Evolutionary conservation across 2,113 vertebrate genomes (phyloP), one percentile per base, ranked within the genome.

Genomic region (Aspiorhynchus laticeps): DNA sequence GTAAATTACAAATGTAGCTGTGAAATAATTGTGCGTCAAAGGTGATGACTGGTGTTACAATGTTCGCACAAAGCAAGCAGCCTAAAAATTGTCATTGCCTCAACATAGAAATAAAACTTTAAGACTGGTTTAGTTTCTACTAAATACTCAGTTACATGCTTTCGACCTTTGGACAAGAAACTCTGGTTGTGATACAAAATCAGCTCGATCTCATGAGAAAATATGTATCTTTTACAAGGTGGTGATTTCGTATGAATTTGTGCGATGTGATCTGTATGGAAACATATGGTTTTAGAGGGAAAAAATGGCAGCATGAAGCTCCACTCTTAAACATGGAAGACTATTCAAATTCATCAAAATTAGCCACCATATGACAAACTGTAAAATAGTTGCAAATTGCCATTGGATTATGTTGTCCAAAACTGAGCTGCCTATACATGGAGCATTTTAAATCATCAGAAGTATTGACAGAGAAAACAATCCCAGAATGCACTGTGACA

Each of bases 71-170:
- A 14, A 81, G 24, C 14, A 41, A 28, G 41, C 59, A 63, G 59
- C 24, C 24, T 43, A n/a, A 21, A n/a, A 17, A 63, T 28, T 28
- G 36, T 67, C n/a, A 67, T 26, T 4, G 33, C 14, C 26, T 51
- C 9, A 5, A 17, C n/a, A 83, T 43, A 33, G 41, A 69, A 69
- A 83, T 83, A 83, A 33, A 69, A 83, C 19, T 51, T 83, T 51
- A 53, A 53, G 80, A 83, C 59, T 31, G 10, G 4, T 33, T 83
- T 71, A 69, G 63, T 21, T 9, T 10, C 61, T 33, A 33, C 10
- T 69, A 69, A 83, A 83, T 83, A 48, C 63, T 67, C 61, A 7
- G 19, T 67, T 33, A 33, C 3, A 48, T n/a, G n/a, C 38, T 69
- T 21, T 51, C 17, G 0, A 21, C 6, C 43, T 48, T 33, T 33